phyloP scores from a whole-genome alignment of 2,888 invertebrate species.

The Stenodera caucasica region DNA sequence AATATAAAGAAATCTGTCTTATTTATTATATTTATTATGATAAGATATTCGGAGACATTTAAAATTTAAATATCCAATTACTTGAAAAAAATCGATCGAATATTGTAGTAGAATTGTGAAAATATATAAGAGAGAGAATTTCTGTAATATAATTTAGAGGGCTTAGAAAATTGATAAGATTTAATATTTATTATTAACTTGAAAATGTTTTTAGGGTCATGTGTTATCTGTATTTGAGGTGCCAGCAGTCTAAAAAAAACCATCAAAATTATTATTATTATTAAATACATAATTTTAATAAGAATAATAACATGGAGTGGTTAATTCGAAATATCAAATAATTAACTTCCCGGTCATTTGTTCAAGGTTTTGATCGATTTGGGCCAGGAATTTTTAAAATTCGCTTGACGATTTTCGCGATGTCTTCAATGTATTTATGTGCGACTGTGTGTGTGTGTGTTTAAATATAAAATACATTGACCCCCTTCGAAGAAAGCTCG shows the following conservation, averaged over 20 bases:
- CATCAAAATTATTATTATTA: background rate
- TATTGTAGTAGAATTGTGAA: background rate
- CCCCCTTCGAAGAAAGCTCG: constrained; percentile 6
- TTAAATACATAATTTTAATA: background rate
- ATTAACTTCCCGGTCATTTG: background rate
- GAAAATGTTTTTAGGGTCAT: constrained; percentile 25
- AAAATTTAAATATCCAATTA: constrained; percentile 4
- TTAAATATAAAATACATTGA: constrained; percentile 3
- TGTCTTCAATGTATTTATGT: background rate
- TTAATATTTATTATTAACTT: constrained; percentile 28
- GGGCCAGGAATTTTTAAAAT: background rate
- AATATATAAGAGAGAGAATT: background rate
- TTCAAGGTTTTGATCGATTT: background rate
- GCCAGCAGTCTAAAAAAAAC: constrained; percentile 28
- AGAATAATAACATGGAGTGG: no score
- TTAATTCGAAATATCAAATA: no score
- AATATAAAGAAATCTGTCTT: background rate
- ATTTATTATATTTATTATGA: background rate
- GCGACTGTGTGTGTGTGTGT: background rate
- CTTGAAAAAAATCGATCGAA: constrained; percentile 3
- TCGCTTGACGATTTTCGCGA: background rate
- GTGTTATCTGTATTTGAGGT: constrained; percentile 33
- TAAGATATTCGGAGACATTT: background rate
- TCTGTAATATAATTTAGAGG: background rate
- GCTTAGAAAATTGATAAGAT: constrained; percentile 3